Percentiles rank a stretch among this genome's conserved stretches.
Evolutionary conservation across 2,797 vertebrate genomes (phyloP).

Genomic region (Spondyliosoma cantharus): DNA sequence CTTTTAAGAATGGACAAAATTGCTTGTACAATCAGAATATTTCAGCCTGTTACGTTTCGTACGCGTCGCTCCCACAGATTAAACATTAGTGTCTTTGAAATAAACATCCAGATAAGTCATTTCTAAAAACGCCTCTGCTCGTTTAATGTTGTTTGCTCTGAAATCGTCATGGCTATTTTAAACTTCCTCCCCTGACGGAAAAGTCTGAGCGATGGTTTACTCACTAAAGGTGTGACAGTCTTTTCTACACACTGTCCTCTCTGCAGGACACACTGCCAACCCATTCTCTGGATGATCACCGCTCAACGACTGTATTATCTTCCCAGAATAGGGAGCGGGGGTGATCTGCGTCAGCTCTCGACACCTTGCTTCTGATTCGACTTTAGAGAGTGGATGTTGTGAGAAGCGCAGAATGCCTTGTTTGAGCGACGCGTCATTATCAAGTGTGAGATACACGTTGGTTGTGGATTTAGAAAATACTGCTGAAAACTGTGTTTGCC

Average conservation of each 20-base stretch:
- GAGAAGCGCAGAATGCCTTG: background rate
- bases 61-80: background rate
- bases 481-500: background rate
- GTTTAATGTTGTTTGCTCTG: constrained; percentile 2
- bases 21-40: too few species aligned
- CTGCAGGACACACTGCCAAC: background rate
- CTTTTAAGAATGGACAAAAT: background rate
- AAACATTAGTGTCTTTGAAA: background rate
- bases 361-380: constrained; percentile 44
- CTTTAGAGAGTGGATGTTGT: constrained; percentile 15
- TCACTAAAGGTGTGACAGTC: constrained; percentile 36
- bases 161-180: background rate
- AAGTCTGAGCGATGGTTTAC: constrained; percentile 32
- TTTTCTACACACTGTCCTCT: constrained; percentile 38
- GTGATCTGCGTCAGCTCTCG: constrained; percentile 1
- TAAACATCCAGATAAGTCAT: background rate
- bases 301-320: constrained; percentile 32
- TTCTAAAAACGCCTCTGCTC: background rate
- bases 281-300: constrained; percentile 17
- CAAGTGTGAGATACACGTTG: constrained; percentile 40
- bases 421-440: background rate
- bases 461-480: constrained; percentile 39
- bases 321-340: constrained; percentile 1
- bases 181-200: constrained; percentile 8
- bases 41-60: background rate